Evolutionary conservation across 2,797 vertebrate species (phyloP), one percentile per base, ranked within the genome.

Genomic region (Onychomys torridus): DNA sequence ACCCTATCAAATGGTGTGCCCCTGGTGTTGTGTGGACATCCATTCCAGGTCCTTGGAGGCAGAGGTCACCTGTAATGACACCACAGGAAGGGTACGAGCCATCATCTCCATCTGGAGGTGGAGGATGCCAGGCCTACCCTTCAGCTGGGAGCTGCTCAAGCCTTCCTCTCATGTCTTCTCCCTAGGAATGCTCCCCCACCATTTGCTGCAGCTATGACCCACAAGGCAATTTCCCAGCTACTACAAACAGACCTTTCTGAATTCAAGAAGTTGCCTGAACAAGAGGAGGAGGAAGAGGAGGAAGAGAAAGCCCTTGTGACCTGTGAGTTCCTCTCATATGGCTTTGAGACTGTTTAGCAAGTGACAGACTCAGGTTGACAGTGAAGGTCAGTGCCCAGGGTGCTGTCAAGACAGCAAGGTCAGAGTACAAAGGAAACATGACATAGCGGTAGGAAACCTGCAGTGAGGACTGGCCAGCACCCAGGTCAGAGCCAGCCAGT

Each of bases 171-270:
- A 6, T 63, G 63, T 43, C 52, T 21, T 61, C 0, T 88, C 82
- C 96, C 65, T 97, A 99, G 99, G 98, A 98, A 98, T 1, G 98
- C 98, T 55, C 98, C 99, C 0, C 96, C 98, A 6, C 94, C 96
- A 16, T 98, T 99, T 92, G 91, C 98, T 32, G 98, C 99, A 12
- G 97, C 98, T 0, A 88, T 99, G 98, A 99, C 99, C 97, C 99
- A 98, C 0, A 97, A 98, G 71, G 99, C 99, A 0, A 49, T 99
- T 77, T 95, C 98, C 59, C 98, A 98, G 97, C 97, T 99, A 83
- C 98, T 99, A 67, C 99, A 98, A 95, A 96, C 78, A 8, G 99
- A 99, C 98, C 98, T 99, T 76, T 98, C 98, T 65, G 98, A 99
- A 89, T 99, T 99, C 63, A 94, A 43, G 92, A 97, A 95, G 46